A percentile compares a stretch with the other conserved stretches of the same genome.
Conservation (phyloP, 1,140 invertebrate genomes). For the Bombus superbus region DNA sequence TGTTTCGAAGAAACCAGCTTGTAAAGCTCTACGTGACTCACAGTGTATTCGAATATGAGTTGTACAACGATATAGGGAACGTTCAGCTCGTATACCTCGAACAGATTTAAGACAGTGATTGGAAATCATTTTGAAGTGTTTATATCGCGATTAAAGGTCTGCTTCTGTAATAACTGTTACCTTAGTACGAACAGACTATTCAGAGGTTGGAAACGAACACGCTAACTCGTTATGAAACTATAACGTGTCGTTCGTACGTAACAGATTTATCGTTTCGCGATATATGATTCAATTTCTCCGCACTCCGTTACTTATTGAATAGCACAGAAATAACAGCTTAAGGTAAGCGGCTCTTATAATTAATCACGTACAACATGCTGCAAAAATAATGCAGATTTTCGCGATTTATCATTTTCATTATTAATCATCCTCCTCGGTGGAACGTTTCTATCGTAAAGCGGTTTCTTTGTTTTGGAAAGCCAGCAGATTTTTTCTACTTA, state of each 20-base stretch:
- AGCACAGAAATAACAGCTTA: not conserved
- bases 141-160: not conserved
- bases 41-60: not conserved
- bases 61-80: not conserved
- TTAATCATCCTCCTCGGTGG: not conserved
- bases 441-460: not conserved
- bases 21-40: not conserved
- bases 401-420: not conserved
- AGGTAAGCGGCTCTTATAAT: not conserved
- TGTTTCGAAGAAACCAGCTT: not conserved
- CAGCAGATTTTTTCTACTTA: not conserved
- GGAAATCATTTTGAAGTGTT: not conserved
- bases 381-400: not conserved
- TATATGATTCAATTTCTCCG: conserved; percentile 15
- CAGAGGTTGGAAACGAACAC: not conserved
- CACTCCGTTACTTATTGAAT: conserved; percentile 13
- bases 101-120: not conserved
- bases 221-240: conserved; percentile 4
- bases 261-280: not conserved
- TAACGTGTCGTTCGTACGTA: not conserved
- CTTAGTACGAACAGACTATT: too few relatives aligned
- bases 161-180: not conserved
- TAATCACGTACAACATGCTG: not conserved
- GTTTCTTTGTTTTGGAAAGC: not conserved
- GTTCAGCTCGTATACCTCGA: not conserved